Percentiles rank a stretch among this genome's conserved stretches.
Evolutionary conservation across 2,113 vertebrate species (phyloP).

Genomic region (Pagrus major): DNA sequence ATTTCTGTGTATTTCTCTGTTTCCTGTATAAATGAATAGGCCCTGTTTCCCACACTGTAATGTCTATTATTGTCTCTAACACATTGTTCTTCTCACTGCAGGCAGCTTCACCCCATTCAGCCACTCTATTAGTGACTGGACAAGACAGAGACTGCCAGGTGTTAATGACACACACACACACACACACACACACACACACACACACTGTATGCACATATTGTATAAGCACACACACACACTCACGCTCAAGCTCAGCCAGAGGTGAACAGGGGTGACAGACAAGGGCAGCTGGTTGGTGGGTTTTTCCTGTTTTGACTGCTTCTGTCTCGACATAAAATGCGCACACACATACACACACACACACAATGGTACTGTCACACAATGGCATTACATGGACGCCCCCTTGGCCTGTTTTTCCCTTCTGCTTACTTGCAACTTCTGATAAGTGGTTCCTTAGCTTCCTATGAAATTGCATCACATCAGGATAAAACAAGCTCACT

Average conservation of each 20-base stretch:
- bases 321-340: slow-evolving; percentile 58
- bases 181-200: slow-evolving; percentile 40
- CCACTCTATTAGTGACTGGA: slow-evolving; percentile 49
- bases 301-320: slow-evolving; percentile 81
- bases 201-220: slow-evolving; percentile 41
- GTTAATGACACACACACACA: slow-evolving; percentile 54
- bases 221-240: slow-evolving; percentile 33
- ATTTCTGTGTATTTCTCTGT: slow-evolving; percentile 57
- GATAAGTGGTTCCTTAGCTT: slow-evolving; percentile 1
- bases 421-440: slow-evolving; percentile 48
- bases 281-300: slow-evolving; percentile 67
- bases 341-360: slow-evolving; percentile 4
- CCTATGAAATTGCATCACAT: not conserved
- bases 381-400: slow-evolving; percentile 23
- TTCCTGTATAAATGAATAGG: slow-evolving; percentile 70
- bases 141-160: slow-evolving; percentile 59
- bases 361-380: slow-evolving; percentile 30
- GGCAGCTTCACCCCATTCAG: slow-evolving; percentile 42
- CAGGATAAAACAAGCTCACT: slow-evolving; percentile 11
- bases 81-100: slow-evolving; percentile 53
- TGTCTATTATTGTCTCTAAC: slow-evolving; percentile 61
- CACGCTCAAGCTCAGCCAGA: slow-evolving; percentile 53
- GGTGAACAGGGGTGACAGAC: slow-evolving; percentile 65
- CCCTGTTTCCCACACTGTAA: slow-evolving; percentile 64
- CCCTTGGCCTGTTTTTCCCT: slow-evolving; percentile 23